Base-by-base conservation (phyloP, 2,797 vertebrate genomes). In the Manis javanica region DNA sequence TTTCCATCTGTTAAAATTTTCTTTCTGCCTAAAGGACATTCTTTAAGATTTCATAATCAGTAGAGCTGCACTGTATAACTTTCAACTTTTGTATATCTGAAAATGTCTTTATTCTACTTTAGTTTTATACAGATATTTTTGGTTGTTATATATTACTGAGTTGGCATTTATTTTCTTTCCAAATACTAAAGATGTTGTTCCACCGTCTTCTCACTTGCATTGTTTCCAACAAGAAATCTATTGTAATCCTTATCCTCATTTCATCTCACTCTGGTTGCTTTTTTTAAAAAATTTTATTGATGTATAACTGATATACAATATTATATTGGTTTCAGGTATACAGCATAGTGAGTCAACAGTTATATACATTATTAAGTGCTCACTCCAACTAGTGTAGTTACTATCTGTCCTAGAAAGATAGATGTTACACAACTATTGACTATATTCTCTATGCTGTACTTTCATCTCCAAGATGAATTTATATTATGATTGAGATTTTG, bases 91-190 rank as follows among this genome's bases (percentile, higher is more conserved):
- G 8, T 10, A 26, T 78, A 63, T 59, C 57, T 87, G 55, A 87
- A 93, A 87, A 61, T 87, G 19, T 83, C 63, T 83, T 26, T 78
- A 53, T 93, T 95, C 87, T 84, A 57, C 68, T 3, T 42, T 83
- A 64, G n/a, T 26, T 72, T 83, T 83, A 51, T 42, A 71, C 7
- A 66, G 39, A 51, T 93, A 14, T 72, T 87, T 95, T 87, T 83
- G 29, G 23, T 83, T 11, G 14, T 51, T n/a, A 29, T 85, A 1
- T 89, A 78, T 90, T 31, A 42, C 59, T 68, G 37, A 13, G 19
- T 51, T 95, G 53, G 15, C 87, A 46, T 69, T 74, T 82, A 31
- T 59, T 64, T 90, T 64, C 39, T 55, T 78, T 66, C 18, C 14
- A 12, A 16, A 11, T 93, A n/a, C 90, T 93, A 64, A 90, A 82